Evolutionary conservation across 2,888 invertebrate species (phyloP), one percentile per base, ranked within the genome.

Genomic region (Drosophila bunnanda): DNA sequence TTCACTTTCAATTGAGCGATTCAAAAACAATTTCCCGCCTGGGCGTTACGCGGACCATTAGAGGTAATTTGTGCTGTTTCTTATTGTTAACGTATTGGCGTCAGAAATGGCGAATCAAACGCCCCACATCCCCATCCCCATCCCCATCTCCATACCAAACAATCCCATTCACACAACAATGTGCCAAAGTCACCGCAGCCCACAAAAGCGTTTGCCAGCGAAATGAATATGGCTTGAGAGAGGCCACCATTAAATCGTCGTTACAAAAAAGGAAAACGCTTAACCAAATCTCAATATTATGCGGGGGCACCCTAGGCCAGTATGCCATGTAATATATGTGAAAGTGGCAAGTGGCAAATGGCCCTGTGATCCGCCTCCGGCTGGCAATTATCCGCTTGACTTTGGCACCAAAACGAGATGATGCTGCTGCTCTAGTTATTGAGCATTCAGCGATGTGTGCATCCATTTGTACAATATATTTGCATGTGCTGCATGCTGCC

Each of bases 321-420:
- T 22, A 65, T 59, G 52, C 48, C 50, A 15, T 55, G 73, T 62
- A 61, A 59, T 75, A 38, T 68, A 78, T 79, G 82, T 68, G 89
- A 88, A 83, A 83, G 83, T 77, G 39, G n/a, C 52, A 50, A 32
- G 2, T 50, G 50, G 50, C 50, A 56, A 68, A 58, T 78, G 76
- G 53, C 46, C 81, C 66, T 87, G 65, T 30, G 60, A 53, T 36
- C 41, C 89, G 82, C 88, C 88, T 71, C 71, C 88, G 59, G 86
- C 53, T 60, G 55, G 48, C 82, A 84, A 89, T 84, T 89, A 87
- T 85, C 38, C 56, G 79, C 85, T 77, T 85, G 86, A 88, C 88
- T 89, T 89, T 83, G 83, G 89, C 89, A 77, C 64, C 60, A 60
- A 57, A 75, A 46, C 60, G 13, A 20, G 54, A 48, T 70, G 57